A percentile compares a stretch with the other conserved stretches of the same genome.
Evolutionary conservation across 2,113 vertebrate genomes (phyloP).

Genomic region (Nyctibius bracteatus): DNA sequence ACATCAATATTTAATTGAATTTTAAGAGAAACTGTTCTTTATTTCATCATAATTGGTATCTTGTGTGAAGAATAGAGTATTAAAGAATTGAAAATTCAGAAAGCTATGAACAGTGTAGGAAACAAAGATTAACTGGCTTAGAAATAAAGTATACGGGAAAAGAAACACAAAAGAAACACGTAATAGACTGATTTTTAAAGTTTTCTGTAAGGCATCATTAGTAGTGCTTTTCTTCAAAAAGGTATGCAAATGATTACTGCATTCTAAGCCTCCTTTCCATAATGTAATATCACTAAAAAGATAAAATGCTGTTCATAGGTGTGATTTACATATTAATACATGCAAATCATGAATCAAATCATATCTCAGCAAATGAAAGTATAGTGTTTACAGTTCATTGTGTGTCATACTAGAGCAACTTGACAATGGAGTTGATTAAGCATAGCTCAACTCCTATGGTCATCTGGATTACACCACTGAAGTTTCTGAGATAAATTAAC

Average conservation of each 20-base stretch:
- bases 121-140: neutral
- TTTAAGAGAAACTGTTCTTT: neutral
- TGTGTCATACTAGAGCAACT: neutral
- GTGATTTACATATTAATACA: slow-evolving; percentile 26
- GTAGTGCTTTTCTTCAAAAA: neutral
- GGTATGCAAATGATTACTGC: neutral
- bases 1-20: neutral
- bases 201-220: neutral
- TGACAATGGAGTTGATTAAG: neutral
- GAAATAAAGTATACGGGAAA: neutral
- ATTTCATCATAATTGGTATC: neutral
- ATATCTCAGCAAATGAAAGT: neutral
- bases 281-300: neutral
- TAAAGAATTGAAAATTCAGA: neutral
- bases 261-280: neutral
- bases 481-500: slow-evolving; percentile 3
- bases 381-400: neutral
- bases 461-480: neutral
- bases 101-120: neutral
- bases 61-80: neutral
- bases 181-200: neutral
- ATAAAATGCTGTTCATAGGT: neutral
- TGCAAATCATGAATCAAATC: neutral
- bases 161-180: neutral
- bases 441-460: neutral